Percentiles rank a stretch among this genome's conserved stretches.
Evolutionary conservation across 2,888 invertebrate genomes (phyloP).

Genomic region (Alviniconcha strummeri): DNA sequence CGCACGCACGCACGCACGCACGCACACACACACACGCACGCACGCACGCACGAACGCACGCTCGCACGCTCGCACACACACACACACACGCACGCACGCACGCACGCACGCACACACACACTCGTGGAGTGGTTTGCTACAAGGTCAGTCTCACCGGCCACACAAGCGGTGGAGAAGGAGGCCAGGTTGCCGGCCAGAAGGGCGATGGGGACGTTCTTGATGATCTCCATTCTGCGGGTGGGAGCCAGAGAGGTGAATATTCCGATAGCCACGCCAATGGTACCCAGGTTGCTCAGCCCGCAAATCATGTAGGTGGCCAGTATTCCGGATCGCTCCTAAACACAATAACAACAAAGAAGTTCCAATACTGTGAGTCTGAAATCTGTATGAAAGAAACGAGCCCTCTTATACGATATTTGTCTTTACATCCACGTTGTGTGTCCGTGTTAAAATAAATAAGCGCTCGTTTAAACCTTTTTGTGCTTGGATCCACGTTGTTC

Average conservation of each 20-base stretch:
- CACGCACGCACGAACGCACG: not conserved
- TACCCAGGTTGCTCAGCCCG: constrained; percentile 43
- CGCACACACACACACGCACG: constrained; percentile 6
- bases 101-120: not conserved
- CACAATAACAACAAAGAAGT: not conserved
- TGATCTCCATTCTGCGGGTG: constrained; percentile 34
- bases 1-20: not conserved
- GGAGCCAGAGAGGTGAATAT: constrained; percentile 42
- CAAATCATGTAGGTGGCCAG: constrained; percentile 47
- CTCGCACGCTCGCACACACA: not conserved
- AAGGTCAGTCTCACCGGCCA: constrained; percentile 40
- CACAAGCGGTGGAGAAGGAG: constrained; percentile 51
- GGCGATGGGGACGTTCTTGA: constrained; percentile 34
- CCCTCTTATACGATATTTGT: too few relatives aligned
- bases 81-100: not conserved
- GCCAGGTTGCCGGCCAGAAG: constrained; percentile 45
- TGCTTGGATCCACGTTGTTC: too few relatives aligned
- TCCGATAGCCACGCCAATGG: constrained; percentile 43
- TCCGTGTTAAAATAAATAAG: too few relatives aligned
- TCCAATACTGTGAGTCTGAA: too few relatives aligned
- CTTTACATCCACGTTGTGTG: too few relatives aligned
- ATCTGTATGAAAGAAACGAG: too few relatives aligned
- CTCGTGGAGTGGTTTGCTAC: too few relatives aligned
- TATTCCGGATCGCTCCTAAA: constrained; percentile 43
- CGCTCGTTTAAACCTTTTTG: too few relatives aligned